Percentiles rank a stretch among this genome's conserved stretches.
Evolutionary conservation across 2,888 invertebrate genomes (phyloP).

Genomic region (Periphyllus acericola): DNA sequence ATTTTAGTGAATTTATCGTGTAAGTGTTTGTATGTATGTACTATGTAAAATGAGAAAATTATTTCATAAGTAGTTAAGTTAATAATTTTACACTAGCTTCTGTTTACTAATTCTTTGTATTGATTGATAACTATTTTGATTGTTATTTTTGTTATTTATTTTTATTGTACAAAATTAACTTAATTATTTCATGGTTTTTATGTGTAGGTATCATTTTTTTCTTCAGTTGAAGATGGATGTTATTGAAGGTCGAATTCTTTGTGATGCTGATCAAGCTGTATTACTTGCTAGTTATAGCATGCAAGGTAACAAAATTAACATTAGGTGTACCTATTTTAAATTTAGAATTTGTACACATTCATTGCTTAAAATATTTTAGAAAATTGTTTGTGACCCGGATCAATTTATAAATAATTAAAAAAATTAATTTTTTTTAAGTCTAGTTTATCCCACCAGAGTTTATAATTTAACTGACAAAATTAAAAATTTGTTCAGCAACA

Average conservation of each 20-base stretch:
- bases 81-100: no score
- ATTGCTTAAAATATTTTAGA: no score
- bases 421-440: no score
- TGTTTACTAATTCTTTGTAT: not conserved
- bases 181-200: constrained; percentile 20
- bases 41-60: not conserved
- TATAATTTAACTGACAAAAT: no score
- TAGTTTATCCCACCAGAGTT: no score
- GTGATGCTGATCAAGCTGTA: constrained; percentile 90
- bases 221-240: constrained; percentile 94
- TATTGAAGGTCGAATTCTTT: constrained; percentile 89
- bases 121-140: not conserved
- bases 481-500: no score
- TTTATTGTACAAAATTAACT: not conserved
- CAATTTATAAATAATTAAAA: no score
- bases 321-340: not conserved
- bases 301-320: constrained; percentile 71
- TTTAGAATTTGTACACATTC: not conserved
- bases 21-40: not conserved
- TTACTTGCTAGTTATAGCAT: constrained; percentile 92
- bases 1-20: no score
- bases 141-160: not conserved
- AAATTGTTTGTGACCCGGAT: no score
- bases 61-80: not conserved
- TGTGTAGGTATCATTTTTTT: constrained; percentile 87